Evolutionary conservation across 2,797 vertebrate genomes (phyloP).

Genomic region (Hafferia zeledoni): DNA sequence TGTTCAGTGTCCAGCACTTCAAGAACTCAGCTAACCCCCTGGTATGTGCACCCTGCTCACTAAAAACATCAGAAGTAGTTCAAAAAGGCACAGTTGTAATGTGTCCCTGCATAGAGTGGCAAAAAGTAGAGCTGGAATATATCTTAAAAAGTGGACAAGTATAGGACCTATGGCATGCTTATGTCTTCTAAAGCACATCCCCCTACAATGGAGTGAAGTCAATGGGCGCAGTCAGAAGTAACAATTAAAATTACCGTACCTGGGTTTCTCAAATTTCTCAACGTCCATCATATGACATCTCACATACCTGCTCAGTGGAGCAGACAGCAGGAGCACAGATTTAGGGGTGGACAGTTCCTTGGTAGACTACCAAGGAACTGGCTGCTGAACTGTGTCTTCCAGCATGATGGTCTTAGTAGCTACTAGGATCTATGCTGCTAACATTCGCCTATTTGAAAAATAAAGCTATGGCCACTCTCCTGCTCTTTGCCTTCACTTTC

Average conservation of each 20-base stretch:
- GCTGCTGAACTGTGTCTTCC: not conserved
- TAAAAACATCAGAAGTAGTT: not conserved
- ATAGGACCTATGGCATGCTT: not conserved
- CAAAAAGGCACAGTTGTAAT: not conserved
- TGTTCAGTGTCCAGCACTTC: not conserved
- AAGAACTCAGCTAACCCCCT: not conserved
- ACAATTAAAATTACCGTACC: not conserved
- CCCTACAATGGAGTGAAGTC: fast-evolving
- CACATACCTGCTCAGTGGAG: not conserved
- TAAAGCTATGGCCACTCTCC: not conserved
- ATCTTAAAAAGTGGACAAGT: not conserved
- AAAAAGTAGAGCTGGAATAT: not conserved
- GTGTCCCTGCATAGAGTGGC: not conserved
- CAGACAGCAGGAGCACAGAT: not conserved
- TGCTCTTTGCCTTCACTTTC: not conserved
- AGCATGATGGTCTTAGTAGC: not conserved
- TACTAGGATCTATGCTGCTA: not conserved
- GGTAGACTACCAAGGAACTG: not conserved
- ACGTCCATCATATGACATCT: not conserved
- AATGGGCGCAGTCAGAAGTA: not conserved
- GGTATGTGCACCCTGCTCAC: not conserved
- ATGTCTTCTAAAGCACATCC: not conserved
- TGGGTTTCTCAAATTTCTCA: not conserved
- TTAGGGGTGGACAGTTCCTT: not conserved
- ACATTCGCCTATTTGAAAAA: not conserved